Conservation (phyloP, 2,888 invertebrate species). For the Xestia c-nigrum region DNA sequence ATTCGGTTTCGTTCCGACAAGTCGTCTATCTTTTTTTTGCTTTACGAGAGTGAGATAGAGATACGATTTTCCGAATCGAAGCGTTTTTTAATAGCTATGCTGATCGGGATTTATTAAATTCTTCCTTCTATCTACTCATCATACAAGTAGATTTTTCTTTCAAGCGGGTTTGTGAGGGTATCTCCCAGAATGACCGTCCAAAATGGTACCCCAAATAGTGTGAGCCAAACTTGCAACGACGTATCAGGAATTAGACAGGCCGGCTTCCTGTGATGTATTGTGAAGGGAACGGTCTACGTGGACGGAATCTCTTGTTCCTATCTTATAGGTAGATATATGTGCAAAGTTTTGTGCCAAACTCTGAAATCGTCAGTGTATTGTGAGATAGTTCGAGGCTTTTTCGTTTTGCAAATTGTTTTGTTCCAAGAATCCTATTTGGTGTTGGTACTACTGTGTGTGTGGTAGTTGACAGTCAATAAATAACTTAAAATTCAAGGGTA, state of each 20-base stretch:
- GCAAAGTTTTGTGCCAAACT: constrained; percentile 16
- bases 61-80: too few species aligned
- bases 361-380: not conserved
- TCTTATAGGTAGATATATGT: not conserved
- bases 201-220: constrained; percentile 30
- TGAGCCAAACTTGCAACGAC: constrained; percentile 62
- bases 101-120: not conserved
- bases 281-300: constrained; percentile 62
- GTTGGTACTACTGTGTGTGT: not conserved
- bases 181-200: constrained; percentile 26
- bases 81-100: too few species aligned
- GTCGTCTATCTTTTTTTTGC: too few species aligned
- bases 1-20: too few species aligned
- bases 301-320: constrained; percentile 44
- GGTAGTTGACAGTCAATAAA: not conserved
- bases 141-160: constrained; percentile 1
- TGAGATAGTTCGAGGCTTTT: not conserved
- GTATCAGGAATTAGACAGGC: constrained; percentile 73
- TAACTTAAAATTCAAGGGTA: not conserved
- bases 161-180: not conserved
- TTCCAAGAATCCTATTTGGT: not conserved
- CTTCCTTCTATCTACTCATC: not conserved
- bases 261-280: constrained; percentile 74
- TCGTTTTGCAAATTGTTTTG: not conserved
- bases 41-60: too few species aligned